Conservation (phyloP, 2,888 invertebrate species). For the Pyrochroa serraticornis region DNA sequence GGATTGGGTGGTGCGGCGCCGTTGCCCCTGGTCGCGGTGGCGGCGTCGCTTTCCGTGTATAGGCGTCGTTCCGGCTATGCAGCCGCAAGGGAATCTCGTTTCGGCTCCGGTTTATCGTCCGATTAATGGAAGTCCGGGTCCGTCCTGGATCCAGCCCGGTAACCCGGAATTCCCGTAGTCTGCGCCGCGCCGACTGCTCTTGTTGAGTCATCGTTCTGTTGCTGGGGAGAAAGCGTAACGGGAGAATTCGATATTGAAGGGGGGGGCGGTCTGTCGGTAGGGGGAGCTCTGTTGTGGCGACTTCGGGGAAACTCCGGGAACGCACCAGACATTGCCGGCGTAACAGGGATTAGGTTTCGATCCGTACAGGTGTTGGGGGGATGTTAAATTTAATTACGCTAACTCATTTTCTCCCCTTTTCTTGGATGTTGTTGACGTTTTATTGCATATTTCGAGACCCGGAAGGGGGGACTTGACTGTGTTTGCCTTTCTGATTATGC, state of each 20-base stretch:
- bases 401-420: too few relatives aligned
- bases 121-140: slow-evolving; percentile 15
- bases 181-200: neutral
- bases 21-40: too few relatives aligned
- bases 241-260: slow-evolving; percentile 9
- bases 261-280: slow-evolving; percentile 5
- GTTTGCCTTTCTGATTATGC: neutral
- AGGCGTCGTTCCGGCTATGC: neutral
- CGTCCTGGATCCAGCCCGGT: slow-evolving; percentile 7
- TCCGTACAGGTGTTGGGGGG: too few relatives aligned
- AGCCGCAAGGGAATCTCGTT: slow-evolving; percentile 2
- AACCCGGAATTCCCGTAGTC: slow-evolving; percentile 30
- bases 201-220: slow-evolving; percentile 29
- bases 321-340: slow-evolving; percentile 2
- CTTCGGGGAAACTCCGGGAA: slow-evolving; percentile 4
- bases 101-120: slow-evolving; percentile 15
- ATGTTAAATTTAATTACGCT: too few relatives aligned
- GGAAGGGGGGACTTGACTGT: neutral
- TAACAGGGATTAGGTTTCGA: neutral
- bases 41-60: neutral
- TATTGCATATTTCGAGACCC: too few relatives aligned
- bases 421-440: too few relatives aligned
- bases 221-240: slow-evolving; percentile 27
- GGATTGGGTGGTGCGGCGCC: too few relatives aligned
- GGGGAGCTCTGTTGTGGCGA: slow-evolving; percentile 12